phyloP scores from a whole-genome alignment of 2,113 vertebrate genomes.

The Zosterops japonicus region DNA sequence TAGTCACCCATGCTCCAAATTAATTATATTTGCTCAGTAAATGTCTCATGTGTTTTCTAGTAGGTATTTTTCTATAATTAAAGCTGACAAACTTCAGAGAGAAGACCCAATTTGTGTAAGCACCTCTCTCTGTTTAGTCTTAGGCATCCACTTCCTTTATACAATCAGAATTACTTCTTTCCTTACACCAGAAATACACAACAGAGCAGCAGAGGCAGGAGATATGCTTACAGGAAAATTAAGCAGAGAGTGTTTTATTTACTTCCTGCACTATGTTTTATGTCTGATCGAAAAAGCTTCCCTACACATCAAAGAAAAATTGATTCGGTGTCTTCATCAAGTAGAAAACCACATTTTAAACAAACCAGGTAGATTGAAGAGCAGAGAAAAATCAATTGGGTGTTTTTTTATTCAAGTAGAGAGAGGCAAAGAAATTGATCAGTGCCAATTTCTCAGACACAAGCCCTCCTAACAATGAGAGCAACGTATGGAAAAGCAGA shows the following conservation, averaged over 20 bases:
- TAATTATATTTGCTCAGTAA: background rate
- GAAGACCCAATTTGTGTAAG: background rate
- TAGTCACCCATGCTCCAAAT: background rate
- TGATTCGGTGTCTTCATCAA: background rate
- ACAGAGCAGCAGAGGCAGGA: background rate
- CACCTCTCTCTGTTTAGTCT: background rate
- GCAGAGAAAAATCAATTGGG: constrained; percentile 19
- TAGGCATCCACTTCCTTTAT: background rate
- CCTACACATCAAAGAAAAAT: background rate
- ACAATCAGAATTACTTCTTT: background rate
- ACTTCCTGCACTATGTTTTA: background rate
- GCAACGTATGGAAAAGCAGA: background rate
- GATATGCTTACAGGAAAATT: background rate
- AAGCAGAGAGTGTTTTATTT: background rate
- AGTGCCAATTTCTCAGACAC: background rate
- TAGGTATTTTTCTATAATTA: background rate
- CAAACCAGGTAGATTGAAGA: background rate
- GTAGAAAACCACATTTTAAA: background rate
- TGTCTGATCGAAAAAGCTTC: background rate
- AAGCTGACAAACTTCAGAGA: background rate
- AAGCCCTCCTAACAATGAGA: background rate
- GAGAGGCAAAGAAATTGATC: constrained; percentile 1
- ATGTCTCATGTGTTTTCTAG: background rate
- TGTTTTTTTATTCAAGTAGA: background rate
- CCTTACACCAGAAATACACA: background rate